Conservation (phyloP, 2,113 vertebrate genomes). For the Austrofundulus limnaeus region DNA sequence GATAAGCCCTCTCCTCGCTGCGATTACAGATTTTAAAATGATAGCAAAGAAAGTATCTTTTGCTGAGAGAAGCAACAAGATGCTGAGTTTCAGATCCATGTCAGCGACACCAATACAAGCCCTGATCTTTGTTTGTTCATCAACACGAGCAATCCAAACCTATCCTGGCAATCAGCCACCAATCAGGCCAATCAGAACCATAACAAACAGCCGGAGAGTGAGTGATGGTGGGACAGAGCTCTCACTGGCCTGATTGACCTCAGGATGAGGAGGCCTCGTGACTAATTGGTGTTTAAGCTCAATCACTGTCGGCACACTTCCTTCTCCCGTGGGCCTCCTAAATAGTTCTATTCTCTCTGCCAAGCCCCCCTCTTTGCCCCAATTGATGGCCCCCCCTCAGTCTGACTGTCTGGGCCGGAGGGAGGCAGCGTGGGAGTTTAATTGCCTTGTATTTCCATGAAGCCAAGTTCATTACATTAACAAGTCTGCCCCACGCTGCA, state of each 20-base stretch:
- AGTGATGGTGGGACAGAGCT: slow-evolving; percentile 54
- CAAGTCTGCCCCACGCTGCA: slow-evolving; percentile 76
- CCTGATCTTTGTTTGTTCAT: slow-evolving; percentile 31
- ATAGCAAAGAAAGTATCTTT: neutral
- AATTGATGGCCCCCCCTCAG: slow-evolving; percentile 10
- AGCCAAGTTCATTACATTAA: slow-evolving; percentile 77
- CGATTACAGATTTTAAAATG: no score
- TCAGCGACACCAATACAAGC: slow-evolving; percentile 2
- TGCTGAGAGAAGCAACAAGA: neutral
- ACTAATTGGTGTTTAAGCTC: slow-evolving; percentile 72
- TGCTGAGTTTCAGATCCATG: neutral
- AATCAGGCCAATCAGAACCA: slow-evolving; percentile 69
- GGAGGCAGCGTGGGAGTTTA: slow-evolving; percentile 79
- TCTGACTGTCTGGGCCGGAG: slow-evolving; percentile 62
- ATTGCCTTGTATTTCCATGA: slow-evolving; percentile 78
- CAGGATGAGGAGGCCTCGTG: slow-evolving; percentile 50
- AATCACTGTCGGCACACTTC: slow-evolving; percentile 71
- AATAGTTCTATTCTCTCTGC: slow-evolving; percentile 73
- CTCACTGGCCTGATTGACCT: slow-evolving; percentile 52
- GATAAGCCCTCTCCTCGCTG: no score
- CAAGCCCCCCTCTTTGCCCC: slow-evolving; percentile 18
- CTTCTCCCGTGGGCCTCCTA: slow-evolving; percentile 66
- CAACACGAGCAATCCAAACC: slow-evolving; percentile 33
- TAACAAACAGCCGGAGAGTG: slow-evolving; percentile 70
- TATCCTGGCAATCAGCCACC: slow-evolving; percentile 57